Evolutionary conservation across 2,888 invertebrate species (phyloP).

Genomic region (Ephialtes manifestator): DNA sequence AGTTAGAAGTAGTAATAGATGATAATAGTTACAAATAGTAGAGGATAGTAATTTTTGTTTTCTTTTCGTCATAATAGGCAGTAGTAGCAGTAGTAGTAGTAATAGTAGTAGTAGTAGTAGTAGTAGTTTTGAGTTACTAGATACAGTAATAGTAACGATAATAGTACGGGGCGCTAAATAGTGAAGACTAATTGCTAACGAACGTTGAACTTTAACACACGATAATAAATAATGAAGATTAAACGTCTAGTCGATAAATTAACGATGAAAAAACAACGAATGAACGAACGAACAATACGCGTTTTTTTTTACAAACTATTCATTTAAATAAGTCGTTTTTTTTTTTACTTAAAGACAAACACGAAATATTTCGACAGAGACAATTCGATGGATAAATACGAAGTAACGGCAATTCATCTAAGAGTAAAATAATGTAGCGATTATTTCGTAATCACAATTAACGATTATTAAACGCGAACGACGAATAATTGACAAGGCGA

Average conservation of each 20-base stretch:
- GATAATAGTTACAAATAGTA: slow-evolving; percentile 51
- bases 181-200: slow-evolving; percentile 53
- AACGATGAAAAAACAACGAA: slow-evolving; percentile 47
- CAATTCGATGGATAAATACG: slow-evolving; percentile 44
- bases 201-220: slow-evolving; percentile 58
- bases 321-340: slow-evolving; percentile 38
- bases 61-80: slow-evolving; percentile 34
- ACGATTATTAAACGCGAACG: slow-evolving; percentile 61
- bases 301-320: slow-evolving; percentile 35
- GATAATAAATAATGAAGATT: slow-evolving; percentile 74
- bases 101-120: slow-evolving; percentile 48
- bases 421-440: slow-evolving; percentile 52
- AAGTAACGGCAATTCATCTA: slow-evolving; percentile 60
- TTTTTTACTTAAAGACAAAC: slow-evolving; percentile 33
- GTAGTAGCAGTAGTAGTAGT: slow-evolving; percentile 55
- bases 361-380: slow-evolving; percentile 26
- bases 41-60: slow-evolving; percentile 27
- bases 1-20: slow-evolving; percentile 53
- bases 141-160: slow-evolving; percentile 43
- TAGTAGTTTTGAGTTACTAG: slow-evolving; percentile 34
- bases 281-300: slow-evolving; percentile 37
- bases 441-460: slow-evolving; percentile 47
- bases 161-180: slow-evolving; percentile 31
- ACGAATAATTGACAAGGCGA: slow-evolving; percentile 63
- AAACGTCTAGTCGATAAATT: slow-evolving; percentile 55